A percentile compares a stretch with the other conserved stretches of the same genome.
phyloP scores from a whole-genome alignment of 2,797 vertebrate genomes.

The Lepidocolaptes lacrymiger region DNA sequence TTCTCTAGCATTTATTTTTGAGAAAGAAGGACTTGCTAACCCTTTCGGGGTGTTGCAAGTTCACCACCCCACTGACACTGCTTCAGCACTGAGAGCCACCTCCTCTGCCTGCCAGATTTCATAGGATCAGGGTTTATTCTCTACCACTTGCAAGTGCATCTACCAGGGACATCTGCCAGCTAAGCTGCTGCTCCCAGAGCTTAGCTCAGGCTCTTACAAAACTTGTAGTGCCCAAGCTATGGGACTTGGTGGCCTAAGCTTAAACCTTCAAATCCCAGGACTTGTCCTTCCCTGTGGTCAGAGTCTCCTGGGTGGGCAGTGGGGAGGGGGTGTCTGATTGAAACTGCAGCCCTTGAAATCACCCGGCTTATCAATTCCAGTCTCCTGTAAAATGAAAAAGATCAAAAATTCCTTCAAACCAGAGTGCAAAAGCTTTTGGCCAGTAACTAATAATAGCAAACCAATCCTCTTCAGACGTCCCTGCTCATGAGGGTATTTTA shows the following conservation, averaged over 20 bases:
- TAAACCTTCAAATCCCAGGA: slow-evolving; percentile 49
- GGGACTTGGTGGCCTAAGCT: neutral
- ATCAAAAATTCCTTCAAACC: slow-evolving; percentile 54
- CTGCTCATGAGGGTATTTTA: neutral
- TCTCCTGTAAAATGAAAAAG: slow-evolving; percentile 70
- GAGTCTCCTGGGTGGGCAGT: neutral
- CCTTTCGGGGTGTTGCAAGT: neutral
- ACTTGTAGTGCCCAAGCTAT: neutral
- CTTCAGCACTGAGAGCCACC: rapidly evolving
- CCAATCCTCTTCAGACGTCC: slow-evolving; percentile 29
- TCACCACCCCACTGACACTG: neutral
- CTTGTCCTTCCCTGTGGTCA: slow-evolving; percentile 15
- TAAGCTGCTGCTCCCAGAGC: neutral
- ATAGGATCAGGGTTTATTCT: neutral
- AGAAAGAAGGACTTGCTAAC: neutral
- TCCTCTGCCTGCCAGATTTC: neutral
- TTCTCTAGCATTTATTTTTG: neutral
- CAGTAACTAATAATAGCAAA: slow-evolving; percentile 45
- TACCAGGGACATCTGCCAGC: neutral
- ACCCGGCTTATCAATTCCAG: slow-evolving; percentile 50
- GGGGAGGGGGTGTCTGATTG: neutral
- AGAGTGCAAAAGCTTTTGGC: slow-evolving; percentile 26
- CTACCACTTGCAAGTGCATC: neutral
- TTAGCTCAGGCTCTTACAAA: neutral
- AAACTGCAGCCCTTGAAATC: slow-evolving; percentile 63